Conservation (phyloP, 2,113 vertebrate species). For the Poecilia latipinna region DNA sequence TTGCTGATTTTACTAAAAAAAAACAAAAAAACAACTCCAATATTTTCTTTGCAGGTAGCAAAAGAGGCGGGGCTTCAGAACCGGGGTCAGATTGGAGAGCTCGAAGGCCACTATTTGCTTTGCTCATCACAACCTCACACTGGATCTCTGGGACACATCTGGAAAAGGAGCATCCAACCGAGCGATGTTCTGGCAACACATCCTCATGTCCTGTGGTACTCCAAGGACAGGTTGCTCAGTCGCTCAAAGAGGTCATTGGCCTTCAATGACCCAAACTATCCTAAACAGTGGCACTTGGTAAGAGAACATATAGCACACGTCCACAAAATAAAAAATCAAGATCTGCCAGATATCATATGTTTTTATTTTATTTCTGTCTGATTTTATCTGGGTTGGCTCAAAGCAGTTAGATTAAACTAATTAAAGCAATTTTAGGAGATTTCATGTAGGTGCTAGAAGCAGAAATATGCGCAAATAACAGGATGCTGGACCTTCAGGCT, state of each 20-base stretch:
- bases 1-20: not conserved
- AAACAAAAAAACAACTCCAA: not conserved
- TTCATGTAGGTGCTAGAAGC: too few species aligned
- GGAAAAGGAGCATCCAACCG: constrained; percentile 56
- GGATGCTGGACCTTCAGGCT: too few species aligned
- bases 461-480: too few species aligned
- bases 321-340: not conserved
- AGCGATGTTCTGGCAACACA: constrained; percentile 82
- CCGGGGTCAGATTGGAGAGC: constrained; percentile 90
- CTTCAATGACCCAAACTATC: constrained; percentile 95
- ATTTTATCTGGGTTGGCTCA: too few species aligned
- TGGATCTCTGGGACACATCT: constrained; percentile 16
- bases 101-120: constrained; percentile 90
- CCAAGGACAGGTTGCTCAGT: constrained; percentile 87
- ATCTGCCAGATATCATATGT: too few species aligned
- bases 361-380: too few species aligned
- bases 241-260: constrained; percentile 89
- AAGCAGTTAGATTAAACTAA: too few species aligned
- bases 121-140: constrained; percentile 48
- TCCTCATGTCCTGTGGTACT: constrained; percentile 89
- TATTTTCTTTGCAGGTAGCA: constrained; percentile 78
- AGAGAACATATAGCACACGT: constrained; percentile 72
- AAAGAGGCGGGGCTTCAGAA: constrained; percentile 85
- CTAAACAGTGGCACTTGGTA: constrained; percentile 96
- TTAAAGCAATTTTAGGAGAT: too few species aligned